Base-by-base conservation (phyloP, 2,888 invertebrate species). In the Heterodera filipjevi region DNA sequence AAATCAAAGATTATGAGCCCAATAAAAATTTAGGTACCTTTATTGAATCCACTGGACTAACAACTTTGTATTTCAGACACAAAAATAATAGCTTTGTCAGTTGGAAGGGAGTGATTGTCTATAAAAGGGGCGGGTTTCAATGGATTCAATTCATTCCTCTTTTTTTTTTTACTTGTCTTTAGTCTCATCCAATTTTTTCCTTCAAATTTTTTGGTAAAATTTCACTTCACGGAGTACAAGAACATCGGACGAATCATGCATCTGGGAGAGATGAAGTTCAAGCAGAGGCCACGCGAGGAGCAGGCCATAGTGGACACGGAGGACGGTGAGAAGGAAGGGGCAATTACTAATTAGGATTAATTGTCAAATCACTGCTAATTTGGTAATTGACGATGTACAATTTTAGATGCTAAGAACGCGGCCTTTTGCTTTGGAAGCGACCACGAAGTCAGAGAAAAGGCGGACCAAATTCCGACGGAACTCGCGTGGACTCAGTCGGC, bases 251-350 rank as follows among this genome's bases (percentile, higher is more conserved):
- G 95, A 90, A 97, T 99, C 90, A 96, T 99, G 95, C 98, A 99
- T 92, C 96, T 99, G 94, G 99, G 99, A 92, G 94, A 95, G 91
- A 95, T 99, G 95, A 97, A 98, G 92, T 99, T 99, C 95, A 99
- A 99, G 92, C 99, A 99, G 92, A 95, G 98, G 92, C 98, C 98
- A 93, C 95, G 98, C 90, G 99, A 98, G 92, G 99, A 99, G 92
- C 99, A 99, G 92, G 96, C 96, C 92, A 96, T 97, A 92, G 94
- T 82, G n/a, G 87, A 88, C 81, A 85, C 84, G 49, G 82, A 86
- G 35, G 85, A 84, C 16, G 86, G 83, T 83, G 77, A 79, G 53
- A 64, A 27, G 27, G 35, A 80, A 30, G 30, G 72, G 32, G 66
- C 70, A 66, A 44, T 3, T 46, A 66, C 14, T 71, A 71, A 16